A percentile compares a stretch with the other conserved stretches of the same genome.
phyloP scores from a whole-genome alignment of 2,113 vertebrate genomes.

The Anolis sagrei region DNA sequence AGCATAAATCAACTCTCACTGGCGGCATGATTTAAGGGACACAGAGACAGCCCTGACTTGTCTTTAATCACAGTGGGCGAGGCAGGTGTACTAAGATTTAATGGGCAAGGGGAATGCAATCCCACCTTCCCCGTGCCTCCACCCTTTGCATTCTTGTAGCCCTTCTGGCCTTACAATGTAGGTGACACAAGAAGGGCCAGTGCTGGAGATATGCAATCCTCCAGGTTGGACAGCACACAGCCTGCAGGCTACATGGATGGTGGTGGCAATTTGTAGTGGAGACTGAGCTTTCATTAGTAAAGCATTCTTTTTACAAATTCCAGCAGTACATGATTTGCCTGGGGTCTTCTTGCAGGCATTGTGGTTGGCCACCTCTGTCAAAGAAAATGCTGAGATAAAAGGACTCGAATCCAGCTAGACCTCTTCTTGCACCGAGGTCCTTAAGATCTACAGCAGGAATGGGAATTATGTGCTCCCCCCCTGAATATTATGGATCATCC shows the following conservation, averaged over 20 bases:
- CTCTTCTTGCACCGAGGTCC: neutral
- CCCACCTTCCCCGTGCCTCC: neutral
- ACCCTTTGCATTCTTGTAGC: neutral
- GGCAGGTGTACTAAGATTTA: neutral
- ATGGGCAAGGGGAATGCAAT: conserved; percentile 16
- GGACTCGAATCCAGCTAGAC: neutral
- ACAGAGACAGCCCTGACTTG: neutral
- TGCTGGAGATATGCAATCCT: neutral
- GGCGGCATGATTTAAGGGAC: neutral
- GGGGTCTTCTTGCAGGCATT: neutral
- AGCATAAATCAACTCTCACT: neutral
- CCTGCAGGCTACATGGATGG: neutral
- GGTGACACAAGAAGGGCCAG: neutral
- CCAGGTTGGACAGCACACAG: neutral
- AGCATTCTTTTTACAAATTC: neutral
- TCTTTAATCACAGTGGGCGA: conserved; percentile 5
- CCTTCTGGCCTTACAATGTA: neutral
- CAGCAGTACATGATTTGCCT: neutral
- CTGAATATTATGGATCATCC: neutral
- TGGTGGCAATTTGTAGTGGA: neutral
- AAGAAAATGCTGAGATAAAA: neutral
- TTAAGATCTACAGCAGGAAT: neutral
- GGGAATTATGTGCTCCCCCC: neutral
- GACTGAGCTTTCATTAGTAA: neutral
- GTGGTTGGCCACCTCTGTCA: neutral